A percentile compares a stretch with the other conserved stretches of the same genome.
Conservation (phyloP, 2,113 vertebrate species). For the Procavia capensis region DNA sequence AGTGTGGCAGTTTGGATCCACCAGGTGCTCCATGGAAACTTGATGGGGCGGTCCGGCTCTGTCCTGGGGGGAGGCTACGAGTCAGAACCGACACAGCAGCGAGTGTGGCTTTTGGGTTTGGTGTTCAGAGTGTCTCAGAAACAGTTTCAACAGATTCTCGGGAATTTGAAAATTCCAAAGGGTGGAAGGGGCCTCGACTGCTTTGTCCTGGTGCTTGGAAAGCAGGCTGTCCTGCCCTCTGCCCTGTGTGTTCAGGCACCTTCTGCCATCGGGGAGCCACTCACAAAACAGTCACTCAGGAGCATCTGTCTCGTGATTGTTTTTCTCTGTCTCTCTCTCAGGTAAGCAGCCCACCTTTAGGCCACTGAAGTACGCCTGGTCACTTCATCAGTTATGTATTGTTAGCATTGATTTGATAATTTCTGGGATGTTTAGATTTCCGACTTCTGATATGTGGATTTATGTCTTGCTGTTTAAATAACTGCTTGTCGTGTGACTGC, state of each 20-base stretch:
- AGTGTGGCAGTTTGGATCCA: too few species aligned
- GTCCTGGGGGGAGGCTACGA: too few species aligned
- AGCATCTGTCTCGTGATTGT: background rate
- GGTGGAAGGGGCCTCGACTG: background rate
- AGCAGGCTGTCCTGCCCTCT: background rate
- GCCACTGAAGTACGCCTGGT: conserved; percentile 71
- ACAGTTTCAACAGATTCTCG: conserved; percentile 3
- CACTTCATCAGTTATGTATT: conserved; percentile 60
- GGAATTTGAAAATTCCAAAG: conserved; percentile 19
- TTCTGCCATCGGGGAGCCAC: too few species aligned
- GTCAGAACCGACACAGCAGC: too few species aligned
- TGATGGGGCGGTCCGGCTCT: too few species aligned
- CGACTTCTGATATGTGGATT: background rate
- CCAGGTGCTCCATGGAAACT: too few species aligned
- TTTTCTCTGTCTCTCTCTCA: conserved; percentile 50
- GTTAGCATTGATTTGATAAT: conserved; percentile 16
- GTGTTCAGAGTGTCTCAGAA: background rate
- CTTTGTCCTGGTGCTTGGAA: conserved; percentile 34
- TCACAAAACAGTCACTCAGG: background rate
- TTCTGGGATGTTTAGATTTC: background rate
- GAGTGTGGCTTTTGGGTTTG: too few species aligned
- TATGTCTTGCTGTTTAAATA: conserved; percentile 43
- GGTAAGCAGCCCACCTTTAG: conserved; percentile 74
- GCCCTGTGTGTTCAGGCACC: background rate
- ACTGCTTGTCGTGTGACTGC: conserved; percentile 68